Evolutionary conservation across 2,113 vertebrate genomes (phyloP).

Genomic region (Festucalex cinctus): DNA sequence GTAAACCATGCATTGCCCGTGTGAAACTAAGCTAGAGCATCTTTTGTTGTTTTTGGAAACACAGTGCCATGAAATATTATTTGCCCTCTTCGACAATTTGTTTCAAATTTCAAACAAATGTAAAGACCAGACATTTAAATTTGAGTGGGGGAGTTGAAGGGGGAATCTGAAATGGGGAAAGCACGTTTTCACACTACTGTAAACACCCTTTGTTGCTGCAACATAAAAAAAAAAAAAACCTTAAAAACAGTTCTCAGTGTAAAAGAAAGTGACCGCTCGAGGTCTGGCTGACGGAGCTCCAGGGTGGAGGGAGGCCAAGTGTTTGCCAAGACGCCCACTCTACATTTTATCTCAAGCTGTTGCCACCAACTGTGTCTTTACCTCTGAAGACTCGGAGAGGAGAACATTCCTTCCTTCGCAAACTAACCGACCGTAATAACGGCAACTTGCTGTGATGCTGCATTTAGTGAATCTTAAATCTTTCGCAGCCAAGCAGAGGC

Average conservation of each 20-base stretch:
- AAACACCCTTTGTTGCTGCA: conserved; percentile 9
- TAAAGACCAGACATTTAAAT: no score
- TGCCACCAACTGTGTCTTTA: no score
- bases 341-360: not conserved
- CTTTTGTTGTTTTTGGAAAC: not conserved
- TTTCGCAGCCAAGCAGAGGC: not conserved
- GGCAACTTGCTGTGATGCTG: no score
- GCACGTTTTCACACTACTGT: not conserved
- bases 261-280: not conserved
- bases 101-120: not conserved
- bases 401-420: not conserved
- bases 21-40: not conserved
- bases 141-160: no score
- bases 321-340: not conserved
- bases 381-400: no score
- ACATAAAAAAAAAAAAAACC: conserved; percentile 36
- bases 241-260: conserved; percentile 12
- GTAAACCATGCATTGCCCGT: not conserved
- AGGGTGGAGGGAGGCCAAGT: no score
- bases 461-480: not conserved
- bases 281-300: not conserved
- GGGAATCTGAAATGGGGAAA: no score
- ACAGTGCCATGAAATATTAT: no score
- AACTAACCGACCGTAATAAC: not conserved
- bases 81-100: not conserved